Conservation (phyloP, 2,888 invertebrate species). For the Neoaliturus tenellus region DNA sequence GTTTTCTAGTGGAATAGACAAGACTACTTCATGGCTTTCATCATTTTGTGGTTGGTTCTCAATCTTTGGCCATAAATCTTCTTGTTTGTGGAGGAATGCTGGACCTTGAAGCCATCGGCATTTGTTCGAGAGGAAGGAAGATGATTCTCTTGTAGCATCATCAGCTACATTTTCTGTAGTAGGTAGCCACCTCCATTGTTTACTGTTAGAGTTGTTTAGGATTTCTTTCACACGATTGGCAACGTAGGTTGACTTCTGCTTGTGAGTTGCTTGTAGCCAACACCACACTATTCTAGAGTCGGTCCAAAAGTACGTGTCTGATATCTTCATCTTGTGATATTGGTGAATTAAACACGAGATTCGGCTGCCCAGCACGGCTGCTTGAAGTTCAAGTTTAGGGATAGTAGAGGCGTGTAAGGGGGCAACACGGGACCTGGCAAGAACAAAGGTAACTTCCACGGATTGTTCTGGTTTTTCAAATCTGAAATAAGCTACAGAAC, state of each 20-base stretch:
- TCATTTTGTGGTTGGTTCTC: neutral
- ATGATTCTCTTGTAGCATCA: neutral
- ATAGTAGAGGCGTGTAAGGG: neutral
- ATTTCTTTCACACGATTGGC: neutral
- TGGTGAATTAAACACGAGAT: neutral
- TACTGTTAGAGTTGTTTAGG: neutral
- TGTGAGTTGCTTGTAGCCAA: neutral
- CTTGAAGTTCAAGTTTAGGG: constrained; percentile 19
- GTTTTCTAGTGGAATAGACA: neutral
- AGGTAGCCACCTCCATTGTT: constrained; percentile 5
- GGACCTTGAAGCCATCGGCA: constrained; percentile 16
- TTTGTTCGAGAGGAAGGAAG: neutral
- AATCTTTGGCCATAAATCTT: neutral
- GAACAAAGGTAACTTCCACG: neutral
- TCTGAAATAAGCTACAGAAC: constrained; percentile 10
- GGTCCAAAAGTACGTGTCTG: neutral
- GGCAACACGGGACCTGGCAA: neutral
- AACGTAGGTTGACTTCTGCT: neutral
- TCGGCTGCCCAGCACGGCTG: neutral
- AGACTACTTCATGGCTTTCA: neutral
- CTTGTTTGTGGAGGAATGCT: neutral
- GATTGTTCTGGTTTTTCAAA: neutral
- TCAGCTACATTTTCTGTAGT: neutral
- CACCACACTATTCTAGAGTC: neutral
- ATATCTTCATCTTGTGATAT: neutral